Evolutionary conservation across 2,888 invertebrate species (phyloP), one percentile per base, ranked within the genome.

Genomic region (Eledona agricola): DNA sequence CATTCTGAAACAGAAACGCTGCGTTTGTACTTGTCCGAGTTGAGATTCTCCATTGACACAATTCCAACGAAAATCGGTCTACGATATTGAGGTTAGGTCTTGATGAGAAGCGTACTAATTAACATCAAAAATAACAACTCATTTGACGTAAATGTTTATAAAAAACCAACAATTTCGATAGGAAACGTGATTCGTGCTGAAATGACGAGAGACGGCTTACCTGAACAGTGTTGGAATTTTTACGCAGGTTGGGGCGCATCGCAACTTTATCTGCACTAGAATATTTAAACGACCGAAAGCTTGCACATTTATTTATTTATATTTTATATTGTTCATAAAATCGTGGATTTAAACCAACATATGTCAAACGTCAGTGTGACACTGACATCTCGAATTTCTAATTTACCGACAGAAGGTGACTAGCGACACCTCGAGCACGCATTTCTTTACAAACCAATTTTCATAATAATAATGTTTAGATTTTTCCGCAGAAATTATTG

Each of bases 101-200:
- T n/a, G n/a, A n/a, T n/a, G n/a, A n/a, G n/a, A n/a, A n/a, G n/a
- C n/a, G n/a, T n/a, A n/a, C n/a, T n/a, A n/a, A n/a, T 46, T 46
- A 23, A 45, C 45, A 32, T 45, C 13, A 23, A 17, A 54, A 57
- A 45, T 43, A 51, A 57, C 47, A 38, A 57, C 35, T 57, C 55
- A 57, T 57, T 59, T 57, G 59, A 53, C 53, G 57, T 53, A 53
- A 49, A 45, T 29, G 10, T 49, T 22, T 1, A 34, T 15, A 13
- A 45, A 45, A 17, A 34, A 23, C 11, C 7, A 23, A 16, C n/a
- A 29, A 40, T 16, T 42, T 4, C 5, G 13, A n/a, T 1, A 4
- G 22, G 22, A 29, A 29, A 31, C 16, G 29, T 26, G 42, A 40
- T 29, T n/a, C n/a, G n/a, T n/a, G n/a, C n/a, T n/a, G n/a, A n/a